A percentile compares a stretch with the other conserved stretches of the same genome.
Conservation (phyloP, 2,797 vertebrate species). For the Enteromius mattozi region DNA sequence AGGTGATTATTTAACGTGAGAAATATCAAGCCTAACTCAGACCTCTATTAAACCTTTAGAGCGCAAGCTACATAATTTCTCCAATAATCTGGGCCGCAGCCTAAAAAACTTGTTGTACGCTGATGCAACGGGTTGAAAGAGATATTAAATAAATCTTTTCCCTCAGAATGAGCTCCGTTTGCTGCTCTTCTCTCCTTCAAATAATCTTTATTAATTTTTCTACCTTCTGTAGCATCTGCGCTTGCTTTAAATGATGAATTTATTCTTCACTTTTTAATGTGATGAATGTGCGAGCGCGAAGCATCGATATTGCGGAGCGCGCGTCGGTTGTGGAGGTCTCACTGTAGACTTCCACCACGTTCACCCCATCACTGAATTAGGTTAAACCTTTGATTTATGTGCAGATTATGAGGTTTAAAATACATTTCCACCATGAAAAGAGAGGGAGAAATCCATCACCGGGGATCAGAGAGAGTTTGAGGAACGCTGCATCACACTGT, state of each 20-base stretch:
- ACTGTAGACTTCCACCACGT: constrained; percentile 54
- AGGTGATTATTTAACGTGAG: constrained; percentile 17
- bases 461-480: constrained; percentile 58
- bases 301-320: constrained; percentile 58
- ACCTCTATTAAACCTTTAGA: constrained; percentile 48
- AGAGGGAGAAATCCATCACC: constrained; percentile 70
- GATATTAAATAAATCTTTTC: constrained; percentile 67
- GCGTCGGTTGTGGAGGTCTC: constrained; percentile 49
- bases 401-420: constrained; percentile 73
- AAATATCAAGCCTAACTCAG: neutral
- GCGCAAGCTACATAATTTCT: constrained; percentile 28
- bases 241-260: constrained; percentile 61
- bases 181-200: constrained; percentile 46
- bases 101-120: constrained; percentile 58
- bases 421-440: constrained; percentile 71
- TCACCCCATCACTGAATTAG: constrained; percentile 68
- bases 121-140: constrained; percentile 76
- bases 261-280: constrained; percentile 58
- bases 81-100: constrained; percentile 45
- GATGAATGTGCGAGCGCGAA: constrained; percentile 53
- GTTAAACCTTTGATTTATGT: constrained; percentile 75
- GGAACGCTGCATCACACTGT: constrained; percentile 63
- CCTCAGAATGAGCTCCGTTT: constrained; percentile 51
- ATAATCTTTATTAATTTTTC: constrained; percentile 63
- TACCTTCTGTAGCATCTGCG: constrained; percentile 31